These are phyloP conservation scores for Pipistrellus pygmaeus DNA, from an alignment of 2,797 vertebrate species.

Conservation along the genomic window DNA sequence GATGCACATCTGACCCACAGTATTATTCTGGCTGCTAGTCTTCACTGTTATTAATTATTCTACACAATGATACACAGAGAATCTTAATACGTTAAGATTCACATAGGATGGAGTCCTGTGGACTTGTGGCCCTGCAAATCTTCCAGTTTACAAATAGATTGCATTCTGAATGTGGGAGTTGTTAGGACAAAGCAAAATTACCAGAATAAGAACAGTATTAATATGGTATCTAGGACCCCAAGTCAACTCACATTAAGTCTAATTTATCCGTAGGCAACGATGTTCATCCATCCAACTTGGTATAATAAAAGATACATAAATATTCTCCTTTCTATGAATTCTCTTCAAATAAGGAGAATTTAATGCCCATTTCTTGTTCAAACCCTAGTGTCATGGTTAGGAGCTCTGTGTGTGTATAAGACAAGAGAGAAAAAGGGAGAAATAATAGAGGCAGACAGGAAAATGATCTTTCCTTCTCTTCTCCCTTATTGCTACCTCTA, in stretches of 20 bases:
- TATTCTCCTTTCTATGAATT: background rate
- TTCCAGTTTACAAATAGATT: background rate
- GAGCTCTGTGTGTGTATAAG: background rate
- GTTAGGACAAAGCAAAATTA: constrained; percentile 29
- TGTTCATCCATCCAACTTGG: background rate
- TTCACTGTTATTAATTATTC: background rate
- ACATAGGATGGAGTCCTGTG: background rate
- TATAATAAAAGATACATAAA: background rate
- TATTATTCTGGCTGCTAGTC: background rate
- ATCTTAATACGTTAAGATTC: background rate
- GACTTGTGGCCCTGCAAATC: background rate
- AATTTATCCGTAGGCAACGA: constrained; percentile 33
- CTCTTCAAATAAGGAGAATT: background rate
- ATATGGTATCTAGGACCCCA: background rate
- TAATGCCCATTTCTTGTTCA: background rate
- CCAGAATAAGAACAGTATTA: background rate
- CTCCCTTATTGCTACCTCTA: background rate
- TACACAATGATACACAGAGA: background rate
- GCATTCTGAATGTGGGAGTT: background rate
- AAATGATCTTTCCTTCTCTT: background rate
- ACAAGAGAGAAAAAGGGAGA: background rate
- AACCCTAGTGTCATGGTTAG: background rate
- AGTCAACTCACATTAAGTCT: background rate
- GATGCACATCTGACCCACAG: background rate
- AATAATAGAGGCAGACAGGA: background rate